Base-by-base conservation (phyloP, 92 coral and sea anemone species). In the Parazoanthus atlanticus region DNA sequence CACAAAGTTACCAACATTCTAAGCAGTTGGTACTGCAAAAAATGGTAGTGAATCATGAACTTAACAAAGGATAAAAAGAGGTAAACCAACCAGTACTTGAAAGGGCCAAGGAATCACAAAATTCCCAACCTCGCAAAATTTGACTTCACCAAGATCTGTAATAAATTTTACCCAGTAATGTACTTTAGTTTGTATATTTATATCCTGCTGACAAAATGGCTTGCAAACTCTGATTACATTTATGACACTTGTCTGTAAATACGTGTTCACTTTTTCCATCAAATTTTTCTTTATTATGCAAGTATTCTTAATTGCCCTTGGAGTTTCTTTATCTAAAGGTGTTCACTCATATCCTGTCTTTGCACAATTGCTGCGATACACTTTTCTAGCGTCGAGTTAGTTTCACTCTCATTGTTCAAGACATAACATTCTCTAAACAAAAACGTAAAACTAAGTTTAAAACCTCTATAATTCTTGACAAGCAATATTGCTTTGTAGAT, bases 191-290 rank as follows among this genome's bases (percentile, higher is more conserved):
- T 33, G 40, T n/a, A n/a, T 41, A 33, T 36, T 38, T 15, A 75
- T 75, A 75, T 36, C 79, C 79, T 75, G 49, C 79, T 26, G 52
- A n/a, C 43, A 75, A 75, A 75, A 74, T 36, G 49, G 13, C 79
- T 36, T 36, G 46, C 79, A 23, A 75, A 75, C 36, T 33, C 11
- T 32, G 43, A 75, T 36, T 75, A 36, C 79, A 75, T 75, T 21
- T 75, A 32, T 75, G 43, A 75, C 52, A 36, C 79, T 75, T 33
- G 49, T 36, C n/a, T 75, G 79, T 75, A 75, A 75, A 75, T 34
- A 75, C 79, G 26, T 75, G 79, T 75, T 10, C 26, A 41, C 78
- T 75, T 75, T 32, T 21, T 75, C 79, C 49, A 74, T 36, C 79
- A 74, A 5, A 34, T 17, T 36, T 19, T 21, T 61, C 69, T 74